phyloP scores from a whole-genome alignment of 2,888 invertebrate genomes.

The Minunthozetes semirufus region DNA sequence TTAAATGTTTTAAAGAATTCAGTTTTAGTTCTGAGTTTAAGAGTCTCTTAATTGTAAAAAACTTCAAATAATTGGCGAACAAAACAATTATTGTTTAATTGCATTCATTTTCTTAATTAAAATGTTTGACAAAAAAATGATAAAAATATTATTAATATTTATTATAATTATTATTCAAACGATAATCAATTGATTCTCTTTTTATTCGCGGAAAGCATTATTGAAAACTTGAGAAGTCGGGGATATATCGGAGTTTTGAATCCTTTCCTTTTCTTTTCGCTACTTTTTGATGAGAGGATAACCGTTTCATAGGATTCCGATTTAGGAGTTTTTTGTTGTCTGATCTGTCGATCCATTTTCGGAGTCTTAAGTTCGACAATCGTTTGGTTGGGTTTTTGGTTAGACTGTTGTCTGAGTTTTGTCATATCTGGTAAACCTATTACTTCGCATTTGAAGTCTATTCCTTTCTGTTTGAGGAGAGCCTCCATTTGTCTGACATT shows the following conservation, averaged over 20 bases:
- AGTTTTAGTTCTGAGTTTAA: too few relatives aligned
- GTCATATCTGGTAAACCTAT: constrained; percentile 8
- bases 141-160: too few relatives aligned
- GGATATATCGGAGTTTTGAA: background rate
- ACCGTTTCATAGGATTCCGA: background rate
- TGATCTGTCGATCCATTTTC: background rate
- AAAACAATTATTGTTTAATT: too few relatives aligned
- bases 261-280: background rate
- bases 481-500: constrained; percentile 26
- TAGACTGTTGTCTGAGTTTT: background rate
- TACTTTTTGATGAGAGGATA: background rate
- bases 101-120: too few relatives aligned
- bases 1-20: too few relatives aligned
- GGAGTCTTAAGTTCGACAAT: background rate
- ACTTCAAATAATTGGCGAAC: too few relatives aligned
- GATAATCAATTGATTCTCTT: background rate
- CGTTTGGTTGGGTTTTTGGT: background rate
- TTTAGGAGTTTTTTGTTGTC: too few relatives aligned
- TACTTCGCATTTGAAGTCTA: constrained; percentile 32
- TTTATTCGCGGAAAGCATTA: background rate
- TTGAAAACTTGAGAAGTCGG: background rate
- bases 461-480: constrained; percentile 6
- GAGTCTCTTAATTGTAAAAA: too few relatives aligned
- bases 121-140: too few relatives aligned
- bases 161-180: too few relatives aligned